phyloP scores from a whole-genome alignment of 37 sponge, comb jelly and placozoan genomes.

The Amphimedon queenslandica region DNA sequence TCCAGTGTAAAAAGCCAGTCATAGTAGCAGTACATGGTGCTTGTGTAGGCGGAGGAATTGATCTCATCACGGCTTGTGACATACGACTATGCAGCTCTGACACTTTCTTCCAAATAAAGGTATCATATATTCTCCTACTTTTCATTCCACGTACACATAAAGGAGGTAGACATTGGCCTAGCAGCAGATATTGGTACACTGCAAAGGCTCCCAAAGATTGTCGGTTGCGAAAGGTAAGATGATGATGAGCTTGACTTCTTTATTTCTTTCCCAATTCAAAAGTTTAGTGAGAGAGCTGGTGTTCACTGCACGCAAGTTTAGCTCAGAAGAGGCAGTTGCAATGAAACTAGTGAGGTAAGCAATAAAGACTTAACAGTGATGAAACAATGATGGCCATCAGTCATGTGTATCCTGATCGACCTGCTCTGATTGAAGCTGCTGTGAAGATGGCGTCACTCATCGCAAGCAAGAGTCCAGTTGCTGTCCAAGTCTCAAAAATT shows the following conservation, averaged over 20 bases:
- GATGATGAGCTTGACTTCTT: background rate
- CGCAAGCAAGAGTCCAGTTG: slow-evolving; percentile 94
- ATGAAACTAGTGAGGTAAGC: slow-evolving; percentile 77
- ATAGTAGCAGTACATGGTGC: slow-evolving; percentile 87
- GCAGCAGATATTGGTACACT: slow-evolving; percentile 94
- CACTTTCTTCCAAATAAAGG: slow-evolving; percentile 89
- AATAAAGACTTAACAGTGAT: background rate
- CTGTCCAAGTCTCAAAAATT: slow-evolving; percentile 83
- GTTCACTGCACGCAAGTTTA: slow-evolving; percentile 70
- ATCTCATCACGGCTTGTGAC: slow-evolving; percentile 85
- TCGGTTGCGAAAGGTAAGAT: slow-evolving; percentile 79
- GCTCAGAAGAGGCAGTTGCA: slow-evolving; percentile 57
- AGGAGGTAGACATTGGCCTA: slow-evolving; percentile 93
- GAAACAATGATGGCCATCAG: slow-evolving; percentile 4
- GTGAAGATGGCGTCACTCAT: slow-evolving; percentile 66
- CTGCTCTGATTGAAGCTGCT: slow-evolving; percentile 49
- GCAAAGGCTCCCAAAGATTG: slow-evolving; percentile 91
- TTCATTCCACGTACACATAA: background rate
- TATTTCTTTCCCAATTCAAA: background rate
- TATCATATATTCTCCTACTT: slow-evolving; percentile 2
- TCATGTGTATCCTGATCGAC: slow-evolving; percentile 45
- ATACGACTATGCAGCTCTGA: slow-evolving; percentile 71
- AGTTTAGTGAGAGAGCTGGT: slow-evolving; percentile 73
- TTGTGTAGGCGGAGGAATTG: slow-evolving; percentile 96
- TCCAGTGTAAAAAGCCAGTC: slow-evolving; percentile 87